Percentiles rank a stretch among this genome's conserved stretches.
phyloP scores from a whole-genome alignment of 2,797 vertebrate species.

The Pelobates cultripes region DNA sequence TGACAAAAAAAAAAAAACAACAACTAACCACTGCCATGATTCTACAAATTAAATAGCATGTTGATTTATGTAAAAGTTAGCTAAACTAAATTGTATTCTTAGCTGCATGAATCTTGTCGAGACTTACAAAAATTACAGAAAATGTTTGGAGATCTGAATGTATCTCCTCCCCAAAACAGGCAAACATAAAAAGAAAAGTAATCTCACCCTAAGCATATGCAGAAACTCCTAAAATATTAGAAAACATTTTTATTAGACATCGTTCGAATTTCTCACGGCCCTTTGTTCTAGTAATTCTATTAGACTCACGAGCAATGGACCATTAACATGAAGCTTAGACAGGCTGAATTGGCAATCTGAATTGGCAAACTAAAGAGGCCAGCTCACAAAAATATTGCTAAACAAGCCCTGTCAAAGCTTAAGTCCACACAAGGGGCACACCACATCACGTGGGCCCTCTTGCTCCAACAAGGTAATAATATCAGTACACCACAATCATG shows the following conservation, averaged over 20 bases:
- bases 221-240: slow-evolving; percentile 3
- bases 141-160: too few species aligned
- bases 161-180: background rate
- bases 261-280: slow-evolving; percentile 8
- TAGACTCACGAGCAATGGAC: slow-evolving; percentile 14
- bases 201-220: background rate
- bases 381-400: slow-evolving; percentile 46
- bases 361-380: slow-evolving; percentile 10
- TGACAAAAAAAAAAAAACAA: too few species aligned
- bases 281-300: slow-evolving; percentile 21
- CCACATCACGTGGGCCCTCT: slow-evolving; percentile 4
- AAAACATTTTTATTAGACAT: slow-evolving; percentile 28
- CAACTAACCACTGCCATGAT: too few species aligned
- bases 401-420: slow-evolving; percentile 32
- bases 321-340: background rate
- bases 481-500: slow-evolving; percentile 49
- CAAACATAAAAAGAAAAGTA: background rate
- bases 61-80: background rate
- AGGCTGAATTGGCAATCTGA: background rate
- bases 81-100: slow-evolving; percentile 7
- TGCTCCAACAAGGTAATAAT: background rate
- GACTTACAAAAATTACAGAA: background rate
- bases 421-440: background rate
- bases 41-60: too few species aligned
- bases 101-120: background rate